phyloP scores from a whole-genome alignment of 2,113 vertebrate genomes.

The Herpetotheres cachinnans region DNA sequence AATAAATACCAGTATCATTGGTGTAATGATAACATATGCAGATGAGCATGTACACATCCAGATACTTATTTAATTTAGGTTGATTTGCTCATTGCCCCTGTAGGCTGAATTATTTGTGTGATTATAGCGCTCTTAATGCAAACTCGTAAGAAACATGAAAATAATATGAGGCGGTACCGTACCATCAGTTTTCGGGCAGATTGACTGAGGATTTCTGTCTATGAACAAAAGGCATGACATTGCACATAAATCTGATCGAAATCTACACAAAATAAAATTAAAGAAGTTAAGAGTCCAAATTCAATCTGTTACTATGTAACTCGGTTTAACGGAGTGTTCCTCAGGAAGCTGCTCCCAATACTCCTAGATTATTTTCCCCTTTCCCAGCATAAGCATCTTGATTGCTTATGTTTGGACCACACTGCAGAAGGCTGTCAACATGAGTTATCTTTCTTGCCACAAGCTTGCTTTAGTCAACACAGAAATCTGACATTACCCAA shows the following conservation, averaged over 20 bases:
- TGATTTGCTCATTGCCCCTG: slow-evolving; percentile 46
- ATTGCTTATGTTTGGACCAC: slow-evolving; percentile 5
- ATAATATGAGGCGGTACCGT: not conserved
- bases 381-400: slow-evolving; percentile 7
- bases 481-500: slow-evolving; percentile 12
- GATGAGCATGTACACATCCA: slow-evolving; percentile 32
- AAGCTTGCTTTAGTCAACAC: not conserved
- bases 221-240: slow-evolving; percentile 14
- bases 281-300: slow-evolving; percentile 53
- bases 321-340: slow-evolving; percentile 39
- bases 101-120: slow-evolving; percentile 52
- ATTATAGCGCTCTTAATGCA: slow-evolving; percentile 31
- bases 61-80: slow-evolving; percentile 56
- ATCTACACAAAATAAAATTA: slow-evolving; percentile 53
- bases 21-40: slow-evolving; percentile 52
- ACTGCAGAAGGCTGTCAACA: not conserved
- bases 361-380: slow-evolving; percentile 45
- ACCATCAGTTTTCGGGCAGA: not conserved
- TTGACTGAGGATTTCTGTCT: slow-evolving; percentile 28
- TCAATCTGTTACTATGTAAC: slow-evolving; percentile 48
- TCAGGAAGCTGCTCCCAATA: slow-evolving; percentile 42
- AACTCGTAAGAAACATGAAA: slow-evolving; percentile 18
- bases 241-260: slow-evolving; percentile 45
- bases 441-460: slow-evolving; percentile 28
- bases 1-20: slow-evolving; percentile 10